These are phyloP conservation scores for Theretra japonica DNA, from an alignment of 2,888 invertebrate species.

Conservation along the genomic window DNA sequence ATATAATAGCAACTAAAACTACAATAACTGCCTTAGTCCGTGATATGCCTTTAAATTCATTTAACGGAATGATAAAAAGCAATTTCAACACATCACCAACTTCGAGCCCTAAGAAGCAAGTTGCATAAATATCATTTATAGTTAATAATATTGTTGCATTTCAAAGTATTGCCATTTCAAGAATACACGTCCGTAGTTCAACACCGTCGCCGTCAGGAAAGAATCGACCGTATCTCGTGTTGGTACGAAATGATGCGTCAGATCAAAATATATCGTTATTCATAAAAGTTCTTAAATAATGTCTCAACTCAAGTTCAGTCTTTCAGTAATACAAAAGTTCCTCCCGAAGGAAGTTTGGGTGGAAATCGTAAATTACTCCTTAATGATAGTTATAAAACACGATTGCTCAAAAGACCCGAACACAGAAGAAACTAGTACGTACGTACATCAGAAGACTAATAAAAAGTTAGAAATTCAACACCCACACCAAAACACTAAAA, in stretches of 20 bases:
- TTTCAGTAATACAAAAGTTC: conserved; percentile 54
- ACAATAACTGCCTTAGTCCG: conserved; percentile 59
- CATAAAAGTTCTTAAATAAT: conserved; percentile 29
- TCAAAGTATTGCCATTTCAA: conserved; percentile 41
- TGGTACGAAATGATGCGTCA: conserved; percentile 25
- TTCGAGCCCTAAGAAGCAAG: conserved; percentile 62
- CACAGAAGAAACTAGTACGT: conserved; percentile 18
- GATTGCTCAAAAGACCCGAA: conserved; percentile 31
- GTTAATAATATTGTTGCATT: conserved; percentile 45
- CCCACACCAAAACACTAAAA: conserved; percentile 21
- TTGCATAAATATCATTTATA: conserved; percentile 51
- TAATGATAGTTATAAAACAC: conserved; percentile 42
- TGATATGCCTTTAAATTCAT: conserved; percentile 74
- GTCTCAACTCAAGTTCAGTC: conserved; percentile 52
- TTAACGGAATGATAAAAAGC: conserved; percentile 72
- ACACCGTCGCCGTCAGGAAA: conserved; percentile 7
- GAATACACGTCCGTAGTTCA: conserved; percentile 23
- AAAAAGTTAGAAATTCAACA: conserved; percentile 19
- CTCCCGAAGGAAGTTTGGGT: conserved; percentile 46
- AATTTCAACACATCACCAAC: conserved; percentile 52
- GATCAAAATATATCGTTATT: conserved; percentile 29
- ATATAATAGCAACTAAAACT: conserved; percentile 64
- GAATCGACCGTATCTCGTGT: conserved; percentile 34
- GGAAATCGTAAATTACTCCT: conserved; percentile 28
- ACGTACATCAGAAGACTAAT: conserved; percentile 25